Conservation (phyloP, 2,113 vertebrate species). For the Ciconia boyciana region DNA sequence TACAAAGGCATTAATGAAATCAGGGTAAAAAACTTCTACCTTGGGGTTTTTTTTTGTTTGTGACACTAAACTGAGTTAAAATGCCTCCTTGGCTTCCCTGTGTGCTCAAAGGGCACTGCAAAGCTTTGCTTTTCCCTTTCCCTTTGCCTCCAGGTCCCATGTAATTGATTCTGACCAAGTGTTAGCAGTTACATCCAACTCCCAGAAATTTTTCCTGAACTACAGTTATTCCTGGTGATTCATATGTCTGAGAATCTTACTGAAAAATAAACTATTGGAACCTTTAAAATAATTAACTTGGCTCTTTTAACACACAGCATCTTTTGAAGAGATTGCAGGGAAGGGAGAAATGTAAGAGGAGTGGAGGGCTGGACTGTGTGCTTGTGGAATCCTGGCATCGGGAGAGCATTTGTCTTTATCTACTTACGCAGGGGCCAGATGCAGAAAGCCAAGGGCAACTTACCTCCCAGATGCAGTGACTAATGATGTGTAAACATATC, state of each 20-base stretch:
- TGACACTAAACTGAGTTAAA: neutral
- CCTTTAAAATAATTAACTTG: slow-evolving; percentile 54
- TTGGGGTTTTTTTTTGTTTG: neutral
- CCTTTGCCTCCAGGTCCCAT: neutral
- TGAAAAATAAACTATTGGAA: slow-evolving; percentile 58
- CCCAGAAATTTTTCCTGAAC: slow-evolving; percentile 41
- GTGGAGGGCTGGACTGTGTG: neutral
- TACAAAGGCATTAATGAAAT: neutral
- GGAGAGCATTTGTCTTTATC: slow-evolving; percentile 19
- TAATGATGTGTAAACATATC: slow-evolving; percentile 27
- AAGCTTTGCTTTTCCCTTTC: neutral
- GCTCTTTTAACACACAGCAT: neutral
- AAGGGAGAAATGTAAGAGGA: slow-evolving; percentile 8
- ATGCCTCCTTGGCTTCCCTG: neutral
- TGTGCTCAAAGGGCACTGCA: neutral
- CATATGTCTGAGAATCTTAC: slow-evolving; percentile 59
- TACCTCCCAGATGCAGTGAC: slow-evolving; percentile 48
- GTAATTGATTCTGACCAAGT: slow-evolving; percentile 37
- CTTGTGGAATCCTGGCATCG: slow-evolving; percentile 11
- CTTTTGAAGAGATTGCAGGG: slow-evolving; percentile 43
- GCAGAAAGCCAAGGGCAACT: slow-evolving; percentile 35
- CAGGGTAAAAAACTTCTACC: neutral
- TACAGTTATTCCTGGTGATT: slow-evolving; percentile 44
- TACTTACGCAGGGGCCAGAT: neutral
- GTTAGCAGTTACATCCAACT: neutral